Evolutionary conservation across 2,797 vertebrate species (phyloP), one percentile per base, ranked within the genome.

Genomic region (Hephaestus fuliginosus): DNA sequence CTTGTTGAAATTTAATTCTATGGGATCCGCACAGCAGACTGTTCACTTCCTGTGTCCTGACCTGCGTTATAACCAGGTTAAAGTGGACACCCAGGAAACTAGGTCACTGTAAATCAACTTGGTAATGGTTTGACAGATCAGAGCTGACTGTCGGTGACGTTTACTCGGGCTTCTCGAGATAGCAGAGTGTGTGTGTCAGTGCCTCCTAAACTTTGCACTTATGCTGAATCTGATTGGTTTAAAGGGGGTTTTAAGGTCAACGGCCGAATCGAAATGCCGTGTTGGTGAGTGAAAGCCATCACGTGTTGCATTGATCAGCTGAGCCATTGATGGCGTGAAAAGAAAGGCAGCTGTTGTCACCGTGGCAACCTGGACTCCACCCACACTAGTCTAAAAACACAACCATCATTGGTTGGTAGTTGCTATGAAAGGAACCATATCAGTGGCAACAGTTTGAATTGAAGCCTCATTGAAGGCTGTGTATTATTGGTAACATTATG

Each of bases 181-280:
- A 41, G 62, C 78, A 57, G 61, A 28, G 72, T 48, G 66, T 63
- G 57, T 77, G 91, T 89, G 91, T 91, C 94, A 87, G 93, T 95
- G 92, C 89, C 94, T 94, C 91, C 86, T 79, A 80, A 94, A 95
- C 91, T 94, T 95, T 95, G 95, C 95, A 96, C 95, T 96, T 95
- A 95, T 84, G 88, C 88, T 92, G 86, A 91, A 91, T 91, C 88
- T 83, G 91, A 91, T 90, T 91, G 88, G 87, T 93, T 88, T 67
- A 58, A 77, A 69, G 33, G 70, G 55, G 74, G 51, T 1, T 79
- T 84, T 85, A 78, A 75, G 87, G 84, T 79, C 74, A 74, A 56
- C 66, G 51, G 87, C 87, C 61, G 58, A 33, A 64, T 77, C 70
- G 66, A 53, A 57, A 68, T 41, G 68, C 86, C 74, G 65, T 78